These are phyloP conservation scores for Amphipyra berbera DNA, from an alignment of 2,888 invertebrate species.

Conservation along the genomic window DNA sequence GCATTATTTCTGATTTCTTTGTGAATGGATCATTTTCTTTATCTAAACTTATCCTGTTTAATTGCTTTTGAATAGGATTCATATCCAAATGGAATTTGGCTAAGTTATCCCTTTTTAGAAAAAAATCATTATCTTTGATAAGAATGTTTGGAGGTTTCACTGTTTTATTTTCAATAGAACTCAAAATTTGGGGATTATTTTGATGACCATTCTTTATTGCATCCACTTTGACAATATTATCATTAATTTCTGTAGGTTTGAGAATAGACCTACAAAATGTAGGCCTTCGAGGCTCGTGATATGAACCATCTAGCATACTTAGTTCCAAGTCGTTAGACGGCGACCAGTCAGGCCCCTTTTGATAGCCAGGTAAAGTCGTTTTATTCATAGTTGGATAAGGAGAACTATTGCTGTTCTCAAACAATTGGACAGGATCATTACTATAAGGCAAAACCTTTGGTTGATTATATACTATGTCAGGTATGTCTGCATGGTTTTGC, in stretches of 20 bases:
- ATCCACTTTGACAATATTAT: slow-evolving; percentile 11
- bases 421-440: slow-evolving; percentile 77
- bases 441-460: slow-evolving; percentile 69
- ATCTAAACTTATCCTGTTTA: slow-evolving; percentile 66
- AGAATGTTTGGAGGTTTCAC: slow-evolving; percentile 66
- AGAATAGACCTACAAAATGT: slow-evolving; percentile 53
- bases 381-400: slow-evolving; percentile 78
- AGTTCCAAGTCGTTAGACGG: slow-evolving; percentile 82
- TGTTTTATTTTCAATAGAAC: slow-evolving; percentile 65
- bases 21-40: slow-evolving; percentile 77
- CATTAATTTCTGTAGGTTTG: slow-evolving; percentile 42
- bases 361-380: slow-evolving; percentile 63
- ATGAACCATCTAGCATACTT: slow-evolving; percentile 78
- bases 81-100: slow-evolving; percentile 60
- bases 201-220: slow-evolving; percentile 21
- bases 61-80: slow-evolving; percentile 65
- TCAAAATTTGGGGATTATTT: slow-evolving; percentile 52
- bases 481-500: slow-evolving; percentile 60
- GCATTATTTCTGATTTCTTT: slow-evolving; percentile 71
- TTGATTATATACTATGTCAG: slow-evolving; percentile 58
- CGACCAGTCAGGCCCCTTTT: slow-evolving; percentile 60
- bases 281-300: slow-evolving; percentile 63
- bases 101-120: slow-evolving; percentile 76
- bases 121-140: slow-evolving; percentile 76
- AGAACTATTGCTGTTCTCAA: slow-evolving; percentile 77